These are phyloP conservation scores for Platysteira castanea DNA, from an alignment of 2,113 vertebrate species.

Conservation along the genomic window DNA sequence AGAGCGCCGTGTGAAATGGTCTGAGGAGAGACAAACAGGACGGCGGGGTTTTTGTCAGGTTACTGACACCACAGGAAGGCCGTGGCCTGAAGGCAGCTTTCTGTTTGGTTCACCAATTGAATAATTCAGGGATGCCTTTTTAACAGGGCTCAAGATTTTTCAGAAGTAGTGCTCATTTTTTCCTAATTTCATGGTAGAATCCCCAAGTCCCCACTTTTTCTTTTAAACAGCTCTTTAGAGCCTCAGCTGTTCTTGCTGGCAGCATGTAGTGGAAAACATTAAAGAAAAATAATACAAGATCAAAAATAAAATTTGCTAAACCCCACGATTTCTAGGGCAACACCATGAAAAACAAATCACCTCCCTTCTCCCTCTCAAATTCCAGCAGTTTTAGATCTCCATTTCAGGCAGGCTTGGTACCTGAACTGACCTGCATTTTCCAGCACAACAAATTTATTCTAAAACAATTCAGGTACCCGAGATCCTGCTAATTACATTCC, in stretches of 20 bases:
- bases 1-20: rapidly evolving
- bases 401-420: background rate
- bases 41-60: background rate
- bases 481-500: background rate
- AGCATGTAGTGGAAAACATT: background rate
- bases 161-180: background rate
- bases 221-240: background rate
- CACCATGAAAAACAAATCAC: background rate
- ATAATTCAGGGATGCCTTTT: background rate
- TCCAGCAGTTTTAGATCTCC: background rate
- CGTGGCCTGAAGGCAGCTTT: background rate
- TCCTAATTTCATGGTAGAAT: background rate
- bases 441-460: background rate
- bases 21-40: background rate
- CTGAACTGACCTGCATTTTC: background rate
- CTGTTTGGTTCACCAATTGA: background rate
- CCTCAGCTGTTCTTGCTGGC: background rate
- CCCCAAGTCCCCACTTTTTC: background rate
- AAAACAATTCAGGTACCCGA: background rate
- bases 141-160: background rate
- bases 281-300: background rate
- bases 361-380: background rate
- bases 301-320: background rate
- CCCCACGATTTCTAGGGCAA: rapidly evolving
- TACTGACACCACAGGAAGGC: background rate